Percentiles rank a stretch among this genome's conserved stretches.
Evolutionary conservation across 2,113 vertebrate genomes (phyloP).

Genomic region (Ptilonorhynchus violaceus): DNA sequence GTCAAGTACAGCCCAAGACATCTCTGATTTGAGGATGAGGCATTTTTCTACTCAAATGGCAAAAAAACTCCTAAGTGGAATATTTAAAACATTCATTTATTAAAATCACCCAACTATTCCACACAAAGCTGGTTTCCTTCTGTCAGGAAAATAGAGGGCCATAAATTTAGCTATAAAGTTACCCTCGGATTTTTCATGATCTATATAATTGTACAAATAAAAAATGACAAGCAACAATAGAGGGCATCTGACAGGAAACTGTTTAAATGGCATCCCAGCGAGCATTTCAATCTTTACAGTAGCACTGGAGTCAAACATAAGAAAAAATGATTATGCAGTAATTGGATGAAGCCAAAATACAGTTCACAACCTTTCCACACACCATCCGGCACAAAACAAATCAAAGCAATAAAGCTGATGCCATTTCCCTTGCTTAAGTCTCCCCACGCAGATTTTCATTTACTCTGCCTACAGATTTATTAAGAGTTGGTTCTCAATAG

Average conservation of each 20-base stretch:
- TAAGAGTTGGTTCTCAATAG: not conserved
- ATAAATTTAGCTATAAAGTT: conserved; percentile 49
- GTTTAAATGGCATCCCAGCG: not conserved
- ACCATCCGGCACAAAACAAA: not conserved
- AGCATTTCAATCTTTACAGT: conserved; percentile 28
- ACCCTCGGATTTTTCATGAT: conserved; percentile 35
- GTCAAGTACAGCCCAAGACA: not conserved
- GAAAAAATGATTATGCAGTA: conserved; percentile 19
- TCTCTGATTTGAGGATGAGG: not conserved
- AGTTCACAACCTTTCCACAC: conserved; percentile 11
- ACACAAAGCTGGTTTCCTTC: conserved; percentile 10
- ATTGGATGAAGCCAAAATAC: conserved; percentile 33
- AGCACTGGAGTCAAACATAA: not conserved
- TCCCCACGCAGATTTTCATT: not conserved
- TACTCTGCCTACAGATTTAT: not conserved
- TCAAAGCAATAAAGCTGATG: conserved; percentile 8
- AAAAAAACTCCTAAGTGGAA: not conserved
- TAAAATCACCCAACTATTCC: conserved; percentile 34
- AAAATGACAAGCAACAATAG: conserved; percentile 49
- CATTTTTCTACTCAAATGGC: conserved; percentile 13
- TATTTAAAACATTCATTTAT: conserved; percentile 41
- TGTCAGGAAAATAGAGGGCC: conserved; percentile 11
- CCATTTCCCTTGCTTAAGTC: not conserved
- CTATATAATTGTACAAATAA: conserved; percentile 52
- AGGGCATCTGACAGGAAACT: conserved; percentile 17